A percentile compares a stretch with the other conserved stretches of the same genome.
Evolutionary conservation across 2,113 vertebrate species (phyloP).

Genomic region (Callorhinus ursinus): DNA sequence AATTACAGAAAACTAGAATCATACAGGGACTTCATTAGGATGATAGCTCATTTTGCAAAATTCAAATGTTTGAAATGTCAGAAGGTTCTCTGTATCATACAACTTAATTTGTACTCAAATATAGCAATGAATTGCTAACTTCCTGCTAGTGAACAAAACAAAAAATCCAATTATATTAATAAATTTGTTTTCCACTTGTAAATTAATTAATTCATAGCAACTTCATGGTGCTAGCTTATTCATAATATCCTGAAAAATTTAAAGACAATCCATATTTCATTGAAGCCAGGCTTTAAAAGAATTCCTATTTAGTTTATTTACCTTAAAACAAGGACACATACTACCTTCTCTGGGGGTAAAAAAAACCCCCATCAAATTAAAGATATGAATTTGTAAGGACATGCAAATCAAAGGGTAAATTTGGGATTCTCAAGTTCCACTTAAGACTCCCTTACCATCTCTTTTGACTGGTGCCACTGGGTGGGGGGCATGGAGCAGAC

Average conservation of each 20-base stretch:
- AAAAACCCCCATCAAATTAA: background rate
- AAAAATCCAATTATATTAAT: constrained; percentile 54
- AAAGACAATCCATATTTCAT: constrained; percentile 33
- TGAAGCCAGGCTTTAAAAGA: background rate
- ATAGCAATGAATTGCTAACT: constrained; percentile 54
- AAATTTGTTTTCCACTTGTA: constrained; percentile 41
- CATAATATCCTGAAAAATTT: constrained; percentile 29
- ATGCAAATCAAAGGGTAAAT: background rate
- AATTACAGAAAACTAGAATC: constrained; percentile 73
- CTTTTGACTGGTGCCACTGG: constrained; percentile 14
- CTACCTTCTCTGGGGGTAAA: background rate
- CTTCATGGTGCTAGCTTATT: constrained; percentile 36
- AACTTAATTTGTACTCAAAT: constrained; percentile 70
- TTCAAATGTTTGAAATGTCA: constrained; percentile 76
- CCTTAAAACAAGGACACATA: constrained; percentile 27
- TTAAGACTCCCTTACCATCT: constrained; percentile 5
- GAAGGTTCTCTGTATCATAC: constrained; percentile 52
- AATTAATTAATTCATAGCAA: constrained; percentile 38
- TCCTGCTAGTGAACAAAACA: constrained; percentile 50
- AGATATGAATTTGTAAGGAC: constrained; percentile 28
- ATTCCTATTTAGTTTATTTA: constrained; percentile 46
- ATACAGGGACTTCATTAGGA: constrained; percentile 70
- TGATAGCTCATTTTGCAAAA: constrained; percentile 67
- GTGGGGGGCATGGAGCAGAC: background rate
- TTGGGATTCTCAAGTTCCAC: background rate